These are phyloP conservation scores for Stichodactyla mertensii DNA, from an alignment of 64 coral and sea anemone genomes.

Conservation along the genomic window DNA sequence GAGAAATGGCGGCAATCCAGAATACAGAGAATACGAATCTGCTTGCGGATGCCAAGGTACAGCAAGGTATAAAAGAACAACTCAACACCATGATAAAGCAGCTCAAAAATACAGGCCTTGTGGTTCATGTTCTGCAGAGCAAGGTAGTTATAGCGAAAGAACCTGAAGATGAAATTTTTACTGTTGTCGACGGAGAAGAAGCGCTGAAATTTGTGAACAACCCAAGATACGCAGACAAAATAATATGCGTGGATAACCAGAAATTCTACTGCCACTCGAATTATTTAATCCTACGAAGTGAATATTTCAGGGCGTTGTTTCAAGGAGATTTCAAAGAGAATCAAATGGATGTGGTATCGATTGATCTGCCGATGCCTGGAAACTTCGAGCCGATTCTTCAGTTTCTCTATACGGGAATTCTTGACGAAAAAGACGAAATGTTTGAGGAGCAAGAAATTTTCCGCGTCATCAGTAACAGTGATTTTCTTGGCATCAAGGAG, in stretches of 20 bases:
- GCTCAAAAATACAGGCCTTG: constrained; percentile 68
- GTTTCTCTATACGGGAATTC: constrained; percentile 80
- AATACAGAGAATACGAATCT: neutral
- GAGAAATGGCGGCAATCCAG: neutral
- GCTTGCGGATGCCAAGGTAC: neutral
- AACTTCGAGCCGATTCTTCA: constrained; percentile 75
- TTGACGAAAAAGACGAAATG: constrained; percentile 36
- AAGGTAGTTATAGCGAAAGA: constrained; percentile 62
- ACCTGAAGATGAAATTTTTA: constrained; percentile 39
- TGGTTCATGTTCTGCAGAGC: constrained; percentile 83
- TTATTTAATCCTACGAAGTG: constrained; percentile 77
- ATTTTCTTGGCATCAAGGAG: constrained; percentile 79
- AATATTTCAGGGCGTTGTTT: constrained; percentile 80
- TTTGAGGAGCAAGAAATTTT: constrained; percentile 83
- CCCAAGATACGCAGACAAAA: constrained; percentile 78
- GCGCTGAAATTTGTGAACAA: constrained; percentile 87
- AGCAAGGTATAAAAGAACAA: constrained; percentile 48
- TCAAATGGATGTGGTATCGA: constrained; percentile 65
- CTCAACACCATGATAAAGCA: constrained; percentile 61
- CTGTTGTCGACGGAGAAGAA: constrained; percentile 74
- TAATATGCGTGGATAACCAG: constrained; percentile 62
- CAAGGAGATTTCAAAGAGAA: constrained; percentile 67
- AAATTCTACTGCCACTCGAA: constrained; percentile 90
- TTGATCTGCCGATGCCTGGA: constrained; percentile 76
- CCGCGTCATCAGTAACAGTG: constrained; percentile 72